These are phyloP conservation scores for Sebastes goodei DNA, from an alignment of 2,797 vertebrate genomes.

Conservation along the genomic window DNA sequence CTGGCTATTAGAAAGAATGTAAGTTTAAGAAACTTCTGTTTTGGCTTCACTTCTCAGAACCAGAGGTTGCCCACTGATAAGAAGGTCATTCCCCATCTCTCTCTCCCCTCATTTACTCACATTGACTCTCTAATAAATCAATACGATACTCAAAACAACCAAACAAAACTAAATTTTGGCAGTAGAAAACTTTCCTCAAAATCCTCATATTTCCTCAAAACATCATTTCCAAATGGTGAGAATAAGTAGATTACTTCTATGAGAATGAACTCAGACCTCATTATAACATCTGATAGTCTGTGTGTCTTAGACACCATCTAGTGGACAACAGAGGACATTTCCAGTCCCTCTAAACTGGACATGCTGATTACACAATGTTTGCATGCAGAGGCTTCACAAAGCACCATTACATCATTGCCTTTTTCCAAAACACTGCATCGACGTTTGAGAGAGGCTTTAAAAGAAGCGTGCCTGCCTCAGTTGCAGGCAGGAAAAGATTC, in stretches of 20 bases:
- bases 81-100: too few relatives aligned
- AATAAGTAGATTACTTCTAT: not conserved
- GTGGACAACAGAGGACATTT: conserved; percentile 46
- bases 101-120: not conserved
- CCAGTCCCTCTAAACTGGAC: not conserved
- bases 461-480: not conserved
- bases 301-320: conserved; percentile 61
- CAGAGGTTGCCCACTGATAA: too few relatives aligned
- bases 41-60: too few relatives aligned
- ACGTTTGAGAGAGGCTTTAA: not conserved
- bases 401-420: conserved; percentile 34
- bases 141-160: too few relatives aligned
- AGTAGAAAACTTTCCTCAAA: not conserved
- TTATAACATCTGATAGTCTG: not conserved
- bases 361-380: conserved; percentile 22
- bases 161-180: not conserved
- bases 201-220: not conserved
- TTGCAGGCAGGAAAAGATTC: not conserved
- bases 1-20: too few relatives aligned
- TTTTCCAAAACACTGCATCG: conserved; percentile 18
- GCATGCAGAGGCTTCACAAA: conserved; percentile 20
- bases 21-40: too few relatives aligned
- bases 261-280: not conserved
- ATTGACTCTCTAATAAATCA: not conserved
- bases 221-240: not conserved